These are phyloP conservation scores for Leptinotarsa rubiginosa DNA, from an alignment of 2,888 invertebrate genomes.

Conservation along the genomic window DNA sequence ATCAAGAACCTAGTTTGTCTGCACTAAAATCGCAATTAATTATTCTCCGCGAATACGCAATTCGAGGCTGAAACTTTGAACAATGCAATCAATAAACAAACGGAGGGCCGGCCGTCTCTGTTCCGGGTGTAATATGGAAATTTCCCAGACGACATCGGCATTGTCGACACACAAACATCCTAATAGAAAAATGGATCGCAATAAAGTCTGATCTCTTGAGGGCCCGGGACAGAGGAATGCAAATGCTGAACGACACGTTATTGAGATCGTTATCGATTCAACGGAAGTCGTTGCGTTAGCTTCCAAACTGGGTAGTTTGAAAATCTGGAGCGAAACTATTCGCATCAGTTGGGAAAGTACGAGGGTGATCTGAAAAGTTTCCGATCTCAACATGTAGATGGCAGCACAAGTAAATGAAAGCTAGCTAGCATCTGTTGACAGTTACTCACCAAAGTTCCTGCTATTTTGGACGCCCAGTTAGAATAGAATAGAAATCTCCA, in stretches of 20 bases:
- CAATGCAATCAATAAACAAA: constrained; percentile 25
- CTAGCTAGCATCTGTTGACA: too few relatives aligned
- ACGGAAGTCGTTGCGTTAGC: not conserved
- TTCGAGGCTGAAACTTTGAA: constrained; percentile 22
- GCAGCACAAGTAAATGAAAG: too few relatives aligned
- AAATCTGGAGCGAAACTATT: not conserved
- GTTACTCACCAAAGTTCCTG: too few relatives aligned
- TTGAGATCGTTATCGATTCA: not conserved
- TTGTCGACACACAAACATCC: constrained; percentile 14
- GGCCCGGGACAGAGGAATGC: not conserved
- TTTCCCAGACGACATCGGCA: not conserved
- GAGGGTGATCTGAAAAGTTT: too few relatives aligned
- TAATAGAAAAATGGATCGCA: constrained; percentile 9
- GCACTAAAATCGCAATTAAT: not conserved
- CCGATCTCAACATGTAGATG: too few relatives aligned
- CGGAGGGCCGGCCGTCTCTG: not conserved
- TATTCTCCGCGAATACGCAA: constrained; percentile 16
- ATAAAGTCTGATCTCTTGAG: not conserved
- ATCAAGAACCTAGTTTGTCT: not conserved
- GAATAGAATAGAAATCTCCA: too few relatives aligned
- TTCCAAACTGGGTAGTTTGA: not conserved
- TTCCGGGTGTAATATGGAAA: constrained; percentile 14
- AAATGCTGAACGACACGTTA: not conserved
- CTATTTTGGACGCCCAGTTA: too few relatives aligned
- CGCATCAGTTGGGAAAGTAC: too few relatives aligned